A percentile compares a stretch with the other conserved stretches of the same genome.
These are phyloP conservation scores for Biston stratarius DNA, from an alignment of 2,888 invertebrate genomes.

Conservation along the genomic window DNA sequence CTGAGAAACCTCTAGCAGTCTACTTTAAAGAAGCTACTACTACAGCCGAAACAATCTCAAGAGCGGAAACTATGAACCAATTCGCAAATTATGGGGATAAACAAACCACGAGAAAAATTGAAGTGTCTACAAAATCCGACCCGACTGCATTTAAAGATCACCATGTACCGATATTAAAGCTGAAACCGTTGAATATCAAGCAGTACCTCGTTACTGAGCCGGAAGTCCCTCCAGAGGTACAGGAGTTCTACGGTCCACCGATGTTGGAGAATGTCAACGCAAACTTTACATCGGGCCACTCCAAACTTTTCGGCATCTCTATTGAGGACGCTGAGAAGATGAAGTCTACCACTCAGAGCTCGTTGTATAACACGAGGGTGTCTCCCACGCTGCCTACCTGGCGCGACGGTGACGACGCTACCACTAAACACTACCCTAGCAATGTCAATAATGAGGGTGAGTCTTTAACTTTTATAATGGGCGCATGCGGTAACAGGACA, in stretches of 20 bases:
- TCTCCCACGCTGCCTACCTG: conserved; percentile 88
- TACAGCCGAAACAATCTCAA: conserved; percentile 62
- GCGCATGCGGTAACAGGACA: conserved; percentile 53
- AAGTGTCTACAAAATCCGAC: conserved; percentile 48
- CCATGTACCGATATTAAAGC: conserved; percentile 32
- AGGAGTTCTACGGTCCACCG: conserved; percentile 58
- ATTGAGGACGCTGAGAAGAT: conserved; percentile 87
- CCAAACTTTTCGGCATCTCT: conserved; percentile 87
- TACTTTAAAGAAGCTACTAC: conserved; percentile 68
- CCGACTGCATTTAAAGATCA: conserved; percentile 51
- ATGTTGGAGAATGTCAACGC: conserved; percentile 51
- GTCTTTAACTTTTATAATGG: conserved; percentile 45
- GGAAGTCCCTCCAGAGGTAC: conserved; percentile 56
- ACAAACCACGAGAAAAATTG: conserved; percentile 52
- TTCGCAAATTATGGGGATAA: conserved; percentile 63
- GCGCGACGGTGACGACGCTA: conserved; percentile 72
- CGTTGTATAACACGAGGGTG: conserved; percentile 83
- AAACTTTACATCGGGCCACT: conserved; percentile 87
- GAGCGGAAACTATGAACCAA: conserved; percentile 69
- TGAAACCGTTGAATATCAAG: conserved; percentile 41
- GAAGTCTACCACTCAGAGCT: conserved; percentile 81
- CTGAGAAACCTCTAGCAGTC: conserved; percentile 77
- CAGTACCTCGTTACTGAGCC: conserved; percentile 48
- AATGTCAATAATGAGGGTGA: conserved; percentile 77
- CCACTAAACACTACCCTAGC: conserved; percentile 79